These are phyloP conservation scores for Campoplex capitator DNA, from an alignment of 2,888 invertebrate genomes.

Conservation along the genomic window DNA sequence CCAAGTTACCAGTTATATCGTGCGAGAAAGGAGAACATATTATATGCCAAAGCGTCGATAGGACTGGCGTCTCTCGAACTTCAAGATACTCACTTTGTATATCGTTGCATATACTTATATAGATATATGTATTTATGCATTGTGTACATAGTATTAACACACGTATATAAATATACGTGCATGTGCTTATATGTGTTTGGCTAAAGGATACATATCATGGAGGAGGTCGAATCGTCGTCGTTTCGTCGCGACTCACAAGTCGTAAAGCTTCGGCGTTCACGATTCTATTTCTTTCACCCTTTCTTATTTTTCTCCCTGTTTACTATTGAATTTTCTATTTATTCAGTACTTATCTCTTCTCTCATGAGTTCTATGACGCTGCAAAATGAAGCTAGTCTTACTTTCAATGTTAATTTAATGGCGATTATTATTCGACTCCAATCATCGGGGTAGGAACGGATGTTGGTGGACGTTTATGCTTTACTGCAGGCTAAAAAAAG, in stretches of 20 bases:
- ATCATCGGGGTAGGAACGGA: neutral
- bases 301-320: neutral
- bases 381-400: neutral
- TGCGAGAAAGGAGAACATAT: slow-evolving; percentile 47
- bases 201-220: slow-evolving; percentile 52
- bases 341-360: neutral
- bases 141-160: slow-evolving; percentile 4
- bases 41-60: slow-evolving; percentile 55
- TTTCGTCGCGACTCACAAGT: slow-evolving; percentile 63
- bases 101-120: slow-evolving; percentile 25
- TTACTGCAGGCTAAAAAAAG: neutral
- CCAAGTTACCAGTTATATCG: slow-evolving; percentile 63
- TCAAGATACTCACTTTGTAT: slow-evolving; percentile 36
- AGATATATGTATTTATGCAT: neutral
- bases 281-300: slow-evolving; percentile 9
- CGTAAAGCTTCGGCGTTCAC: slow-evolving; percentile 59
- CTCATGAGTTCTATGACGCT: neutral
- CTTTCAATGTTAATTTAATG: too few species aligned
- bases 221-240: slow-evolving; percentile 53
- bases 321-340: slow-evolving; percentile 3
- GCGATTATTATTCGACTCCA: neutral
- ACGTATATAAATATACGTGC: slow-evolving; percentile 11
- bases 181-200: slow-evolving; percentile 10
- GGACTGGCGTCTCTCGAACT: slow-evolving; percentile 42
- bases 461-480: neutral